Conservation (phyloP, 2,888 invertebrate species). For the Eupeodes latifasciatus region DNA sequence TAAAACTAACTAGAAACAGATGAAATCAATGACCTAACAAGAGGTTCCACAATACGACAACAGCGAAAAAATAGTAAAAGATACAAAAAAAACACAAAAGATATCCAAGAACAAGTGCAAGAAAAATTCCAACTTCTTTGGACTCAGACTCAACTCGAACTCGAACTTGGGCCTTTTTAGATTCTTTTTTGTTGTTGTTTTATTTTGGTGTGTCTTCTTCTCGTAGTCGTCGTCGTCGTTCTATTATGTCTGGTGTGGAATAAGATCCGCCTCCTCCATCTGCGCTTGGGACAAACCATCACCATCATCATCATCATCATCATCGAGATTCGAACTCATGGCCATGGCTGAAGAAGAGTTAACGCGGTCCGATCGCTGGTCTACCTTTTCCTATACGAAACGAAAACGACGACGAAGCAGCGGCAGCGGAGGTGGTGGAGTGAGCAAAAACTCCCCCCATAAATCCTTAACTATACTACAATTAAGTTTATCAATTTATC, state of each 20-base stretch:
- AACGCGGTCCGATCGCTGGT: neutral
- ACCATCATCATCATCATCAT: slow-evolving; percentile 1
- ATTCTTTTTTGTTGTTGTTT: slow-evolving; percentile 9
- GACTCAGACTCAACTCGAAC: neutral
- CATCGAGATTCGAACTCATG: slow-evolving; percentile 16
- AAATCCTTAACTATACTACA: slow-evolving; percentile 76
- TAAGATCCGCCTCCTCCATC: slow-evolving; percentile 64
- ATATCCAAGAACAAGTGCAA: slow-evolving; percentile 70
- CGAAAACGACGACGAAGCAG: neutral
- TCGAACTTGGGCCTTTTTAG: slow-evolving; percentile 27
- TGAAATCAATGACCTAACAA: slow-evolving; percentile 77
- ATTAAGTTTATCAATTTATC: slow-evolving; percentile 77
- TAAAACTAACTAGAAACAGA: slow-evolving; percentile 65
- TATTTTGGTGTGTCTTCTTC: slow-evolving; percentile 26
- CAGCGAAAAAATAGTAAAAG: slow-evolving; percentile 17
- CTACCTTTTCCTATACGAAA: neutral
- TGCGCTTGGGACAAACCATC: slow-evolving; percentile 41
- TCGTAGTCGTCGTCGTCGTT: slow-evolving; percentile 5
- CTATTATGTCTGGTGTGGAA: slow-evolving; percentile 73
- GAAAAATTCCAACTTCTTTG: slow-evolving; percentile 58
- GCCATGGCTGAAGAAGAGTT: slow-evolving; percentile 8
- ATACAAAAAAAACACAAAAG: slow-evolving; percentile 25
- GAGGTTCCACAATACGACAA: slow-evolving; percentile 45
- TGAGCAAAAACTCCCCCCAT: slow-evolving; percentile 71
- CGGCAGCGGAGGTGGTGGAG: neutral